A percentile compares a stretch with the other conserved stretches of the same genome.
phyloP scores from a whole-genome alignment of 2,888 invertebrate species.

The Disparrhopalites patrizii region DNA sequence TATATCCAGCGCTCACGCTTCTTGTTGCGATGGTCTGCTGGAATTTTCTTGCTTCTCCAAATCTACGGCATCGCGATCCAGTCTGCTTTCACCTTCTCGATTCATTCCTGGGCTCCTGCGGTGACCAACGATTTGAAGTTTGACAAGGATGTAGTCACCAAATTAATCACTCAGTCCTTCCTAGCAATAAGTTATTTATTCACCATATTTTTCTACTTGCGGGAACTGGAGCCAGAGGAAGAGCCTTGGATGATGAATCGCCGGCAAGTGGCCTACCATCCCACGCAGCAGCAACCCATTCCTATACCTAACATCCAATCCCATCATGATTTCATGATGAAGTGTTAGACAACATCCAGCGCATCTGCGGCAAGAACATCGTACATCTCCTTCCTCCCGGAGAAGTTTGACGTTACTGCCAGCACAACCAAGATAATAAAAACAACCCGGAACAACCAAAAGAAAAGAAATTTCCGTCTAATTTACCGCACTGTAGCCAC shows the following conservation, averaged over 20 bases:
- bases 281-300: constrained; percentile 25
- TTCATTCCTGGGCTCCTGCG: constrained; percentile 22
- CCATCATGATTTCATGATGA: constrained; percentile 28
- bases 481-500: no score
- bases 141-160: constrained; percentile 20
- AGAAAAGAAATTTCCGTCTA: no score
- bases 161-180: constrained; percentile 19
- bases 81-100: constrained; percentile 17
- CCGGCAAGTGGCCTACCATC: constrained; percentile 27
- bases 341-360: constrained; percentile 12
- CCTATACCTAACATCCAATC: constrained; percentile 25
- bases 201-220: constrained; percentile 29
- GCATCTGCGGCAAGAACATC: no score
- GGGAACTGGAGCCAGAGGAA: constrained; percentile 28
- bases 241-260: not conserved
- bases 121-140: constrained; percentile 1
- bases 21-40: constrained; percentile 26
- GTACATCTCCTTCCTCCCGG: no score
- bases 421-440: no score
- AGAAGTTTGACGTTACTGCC: no score
- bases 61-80: constrained; percentile 26
- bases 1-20: constrained; percentile 25
- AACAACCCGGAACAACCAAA: no score
- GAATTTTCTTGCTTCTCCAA: constrained; percentile 27
- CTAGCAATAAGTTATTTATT: constrained; percentile 19